Conservation (phyloP, 2,797 vertebrate genomes). For the Manis javanica region DNA sequence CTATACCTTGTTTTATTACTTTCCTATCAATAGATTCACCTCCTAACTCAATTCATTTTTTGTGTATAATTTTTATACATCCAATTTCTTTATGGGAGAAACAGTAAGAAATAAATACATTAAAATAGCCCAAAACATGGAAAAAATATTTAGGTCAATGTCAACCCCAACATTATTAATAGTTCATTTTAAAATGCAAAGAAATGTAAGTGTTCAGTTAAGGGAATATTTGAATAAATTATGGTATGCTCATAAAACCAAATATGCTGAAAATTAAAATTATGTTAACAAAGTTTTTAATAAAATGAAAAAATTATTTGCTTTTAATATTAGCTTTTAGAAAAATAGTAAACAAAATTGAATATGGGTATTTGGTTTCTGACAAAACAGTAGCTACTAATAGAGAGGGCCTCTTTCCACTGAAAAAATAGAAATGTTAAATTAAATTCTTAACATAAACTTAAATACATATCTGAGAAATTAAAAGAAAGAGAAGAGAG, state of each 20-base stretch:
- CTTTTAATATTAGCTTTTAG: conserved; percentile 38
- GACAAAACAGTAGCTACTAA: conserved; percentile 14
- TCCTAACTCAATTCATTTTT: conserved; percentile 35
- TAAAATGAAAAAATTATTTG: not conserved
- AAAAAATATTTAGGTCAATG: not conserved
- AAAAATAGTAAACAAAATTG: conserved; percentile 41
- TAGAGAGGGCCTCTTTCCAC: not conserved
- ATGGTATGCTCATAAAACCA: not conserved
- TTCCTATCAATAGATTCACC: not conserved
- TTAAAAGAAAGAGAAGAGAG: not conserved
- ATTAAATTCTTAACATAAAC: not conserved
- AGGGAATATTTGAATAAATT: conserved; percentile 25
- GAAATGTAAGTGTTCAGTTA: not conserved
- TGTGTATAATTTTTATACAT: not conserved
- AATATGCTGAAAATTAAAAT: conserved; percentile 21
- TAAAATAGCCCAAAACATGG: not conserved
- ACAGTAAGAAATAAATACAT: conserved; percentile 46
- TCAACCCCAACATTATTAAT: conserved; percentile 20
- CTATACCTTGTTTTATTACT: not conserved
- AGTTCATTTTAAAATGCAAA: conserved; percentile 44
- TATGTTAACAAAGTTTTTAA: not conserved
- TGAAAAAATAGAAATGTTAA: conserved; percentile 38
- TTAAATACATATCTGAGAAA: not conserved
- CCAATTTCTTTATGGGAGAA: conserved; percentile 3
- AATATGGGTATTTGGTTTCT: not conserved